Base-by-base conservation (phyloP, 2,797 vertebrate species). In the Channallabes apus region DNA sequence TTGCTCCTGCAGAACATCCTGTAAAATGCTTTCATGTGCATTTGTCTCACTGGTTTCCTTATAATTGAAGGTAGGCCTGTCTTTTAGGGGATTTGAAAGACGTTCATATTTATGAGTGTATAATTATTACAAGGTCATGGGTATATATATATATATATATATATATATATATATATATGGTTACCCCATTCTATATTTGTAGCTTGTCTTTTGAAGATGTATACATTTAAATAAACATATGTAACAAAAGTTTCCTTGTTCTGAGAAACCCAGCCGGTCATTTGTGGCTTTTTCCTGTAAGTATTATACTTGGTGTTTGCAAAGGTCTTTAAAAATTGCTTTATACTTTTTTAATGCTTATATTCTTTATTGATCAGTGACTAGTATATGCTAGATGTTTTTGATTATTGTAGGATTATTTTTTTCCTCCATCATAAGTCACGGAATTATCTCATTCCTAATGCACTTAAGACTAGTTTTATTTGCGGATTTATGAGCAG, bases 401-500 rank as follows among this genome's bases (percentile, higher is more conserved):
- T 58, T 72, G n/a, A 27, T 73, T 73, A 41, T 32, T 67, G 8
- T 27, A 4, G 11, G n/a, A 4, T 1, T 1, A n/a, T 4, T 20
- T 69, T 67, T 38, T 54, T 18, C 20, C 20, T 56, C 14, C 29
- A 58, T 56, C 22, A 15, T 38, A 67, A 82, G 29, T 71, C 78
- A 72, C 59, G 78, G 65, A 61, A 79, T 38, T 35, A 67, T 85
- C 83, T 82, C 54, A 82, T 84, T 72, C 72, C 79, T 84, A 84
- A 86, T 82, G 64, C 69, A 71, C 69, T 54, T n/a, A 41, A 84
- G 68, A 79, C 68, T 46, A 24, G 68, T 54, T 85, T 85, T 84
- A 80, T 72, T 77, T 77, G 35, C 61, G 17, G 38, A 85, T 88
- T 89, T 87, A 85, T 29, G 27, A 89, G 78, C 71, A 85, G 77